phyloP scores from a whole-genome alignment of 2,888 invertebrate genomes.

The Lumbricus terrestris region DNA sequence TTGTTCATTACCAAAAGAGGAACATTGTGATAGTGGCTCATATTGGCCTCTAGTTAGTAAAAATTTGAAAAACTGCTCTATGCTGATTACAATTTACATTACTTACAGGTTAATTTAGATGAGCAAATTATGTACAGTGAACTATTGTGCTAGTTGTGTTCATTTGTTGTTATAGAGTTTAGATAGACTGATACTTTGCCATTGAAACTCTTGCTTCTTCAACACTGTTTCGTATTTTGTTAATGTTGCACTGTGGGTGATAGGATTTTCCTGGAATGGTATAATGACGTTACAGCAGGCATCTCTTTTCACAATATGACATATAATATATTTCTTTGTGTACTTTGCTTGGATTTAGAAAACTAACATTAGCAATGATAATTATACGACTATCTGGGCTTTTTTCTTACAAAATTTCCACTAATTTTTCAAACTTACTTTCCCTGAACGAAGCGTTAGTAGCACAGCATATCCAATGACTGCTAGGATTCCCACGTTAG shows the following conservation, averaged over 20 bases:
- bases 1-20: too few species aligned
- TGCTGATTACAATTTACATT: too few species aligned
- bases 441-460: background rate
- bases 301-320: background rate
- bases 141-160: too few species aligned
- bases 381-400: background rate
- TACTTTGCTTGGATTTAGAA: background rate
- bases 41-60: too few species aligned
- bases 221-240: background rate
- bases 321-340: background rate
- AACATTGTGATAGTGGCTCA: too few species aligned
- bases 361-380: background rate
- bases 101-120: too few species aligned
- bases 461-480: background rate
- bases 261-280: background rate
- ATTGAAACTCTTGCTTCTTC: background rate
- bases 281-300: background rate
- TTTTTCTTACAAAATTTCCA: background rate
- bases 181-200: too few species aligned
- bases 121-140: too few species aligned
- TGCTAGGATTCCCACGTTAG: background rate
- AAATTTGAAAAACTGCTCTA: too few species aligned
- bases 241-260: background rate
- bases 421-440: background rate
- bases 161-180: too few species aligned